Base-by-base conservation (phyloP, 2,797 vertebrate genomes). In the Siniperca obscura region DNA sequence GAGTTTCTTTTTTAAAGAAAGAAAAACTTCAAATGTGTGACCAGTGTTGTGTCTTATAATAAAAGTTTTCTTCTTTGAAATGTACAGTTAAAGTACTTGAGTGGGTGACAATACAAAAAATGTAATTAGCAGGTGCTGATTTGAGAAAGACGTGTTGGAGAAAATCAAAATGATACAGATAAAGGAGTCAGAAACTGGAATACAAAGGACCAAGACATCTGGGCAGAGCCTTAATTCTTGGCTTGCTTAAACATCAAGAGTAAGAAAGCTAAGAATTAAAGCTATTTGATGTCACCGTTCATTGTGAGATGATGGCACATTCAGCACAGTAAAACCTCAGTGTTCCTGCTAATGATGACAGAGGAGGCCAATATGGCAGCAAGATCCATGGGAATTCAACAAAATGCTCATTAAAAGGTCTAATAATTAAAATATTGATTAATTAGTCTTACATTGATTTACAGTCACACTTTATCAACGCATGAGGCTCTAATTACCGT, bases 341-440 rank as follows among this genome's bases (percentile, higher is more conserved):
- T 95, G 94, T 94, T 87, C 93, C 94, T 91, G 94, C 95, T 97
- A 96, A 96, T 90, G 94, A 95, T 96, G 94, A 95, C 95, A 96
- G 93, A 88, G 93, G 90, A 95, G 95, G 90, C 89, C 91, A 86
- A 94, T 86, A 90, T 94, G 94, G 96, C 91, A 94, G 95, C 86
- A 93, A 94, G 94, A 97, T 97, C 95, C 95, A 65, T 90, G 97
- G 97, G 97, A 98, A 97, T 97, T 97, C 93, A 93, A 96, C 95
- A 95, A 97, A 97, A 97, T 96, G 94, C 96, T 97, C 96, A 97
- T 99, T 98, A 97, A 98, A 97, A 97, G 97, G 97, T 97, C 97
- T 97, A 97, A 99, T 98, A 98, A 99, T 98, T 98, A 98, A 98
- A 97, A 98, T 99, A 99, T 99, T 97, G 97, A 99, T 98, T 98